phyloP scores from a whole-genome alignment of 2,797 vertebrate genomes.

The Darevskia mixta region DNA sequence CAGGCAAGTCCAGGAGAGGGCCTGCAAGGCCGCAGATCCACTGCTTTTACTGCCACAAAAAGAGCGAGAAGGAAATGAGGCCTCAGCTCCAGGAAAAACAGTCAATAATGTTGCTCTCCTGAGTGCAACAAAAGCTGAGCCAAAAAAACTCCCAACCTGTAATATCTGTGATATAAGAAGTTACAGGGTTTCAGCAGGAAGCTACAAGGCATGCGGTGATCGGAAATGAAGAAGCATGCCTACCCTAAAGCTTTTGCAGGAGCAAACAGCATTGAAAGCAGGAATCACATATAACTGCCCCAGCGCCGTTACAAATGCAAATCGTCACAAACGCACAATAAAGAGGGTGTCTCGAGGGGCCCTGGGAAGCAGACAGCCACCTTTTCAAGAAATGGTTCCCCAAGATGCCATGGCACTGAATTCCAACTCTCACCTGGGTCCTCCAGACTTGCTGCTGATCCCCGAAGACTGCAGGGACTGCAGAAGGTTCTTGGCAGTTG shows the following conservation, averaged over 20 bases:
- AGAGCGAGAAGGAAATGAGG: constrained; percentile 15
- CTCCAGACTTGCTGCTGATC: constrained; percentile 84
- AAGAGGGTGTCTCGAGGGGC: background rate
- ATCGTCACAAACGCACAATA: too few species aligned
- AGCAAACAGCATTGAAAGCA: too few species aligned
- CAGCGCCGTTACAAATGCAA: too few species aligned
- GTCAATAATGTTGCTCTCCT: too few species aligned
- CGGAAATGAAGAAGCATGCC: too few species aligned
- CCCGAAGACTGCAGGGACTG: constrained; percentile 91
- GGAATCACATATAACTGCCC: too few species aligned
- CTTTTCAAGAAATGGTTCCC: background rate
- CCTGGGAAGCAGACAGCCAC: background rate
- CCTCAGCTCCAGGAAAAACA: background rate
- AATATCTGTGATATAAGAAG: too few species aligned
- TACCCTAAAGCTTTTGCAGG: too few species aligned
- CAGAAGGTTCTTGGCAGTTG: constrained; percentile 88
- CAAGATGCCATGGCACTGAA: accelerated
- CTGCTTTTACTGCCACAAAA: constrained; percentile 87
- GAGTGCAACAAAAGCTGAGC: too few species aligned
- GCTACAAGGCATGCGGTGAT: too few species aligned
- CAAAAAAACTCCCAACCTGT: too few species aligned
- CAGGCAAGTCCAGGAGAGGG: constrained; percentile 93
- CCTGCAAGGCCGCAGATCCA: constrained; percentile 90
- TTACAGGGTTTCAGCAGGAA: too few species aligned
- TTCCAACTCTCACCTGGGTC: constrained; percentile 85